Conservation (phyloP, 2,797 vertebrate species). For the Propithecus perrieri region DNA sequence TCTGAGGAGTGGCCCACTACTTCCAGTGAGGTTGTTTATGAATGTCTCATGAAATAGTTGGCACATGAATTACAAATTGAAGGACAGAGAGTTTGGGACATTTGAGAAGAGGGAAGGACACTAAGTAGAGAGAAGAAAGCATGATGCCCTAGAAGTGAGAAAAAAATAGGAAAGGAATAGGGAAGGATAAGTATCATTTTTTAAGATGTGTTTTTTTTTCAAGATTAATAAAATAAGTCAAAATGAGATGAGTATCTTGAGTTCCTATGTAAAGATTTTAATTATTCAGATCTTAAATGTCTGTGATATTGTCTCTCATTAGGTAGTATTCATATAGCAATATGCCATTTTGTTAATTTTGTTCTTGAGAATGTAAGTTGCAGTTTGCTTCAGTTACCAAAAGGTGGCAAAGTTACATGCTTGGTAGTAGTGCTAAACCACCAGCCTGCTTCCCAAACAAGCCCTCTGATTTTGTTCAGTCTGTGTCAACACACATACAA, state of each 20-base stretch:
- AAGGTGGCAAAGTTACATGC: neutral
- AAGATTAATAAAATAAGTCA: neutral
- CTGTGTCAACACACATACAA: neutral
- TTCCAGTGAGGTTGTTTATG: neutral
- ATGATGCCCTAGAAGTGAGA: neutral
- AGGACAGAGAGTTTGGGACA: neutral
- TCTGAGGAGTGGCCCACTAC: neutral
- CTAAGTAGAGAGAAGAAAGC: neutral
- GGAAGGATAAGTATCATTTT: neutral
- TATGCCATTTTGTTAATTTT: neutral
- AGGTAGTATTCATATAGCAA: neutral
- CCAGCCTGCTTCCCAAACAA: neutral
- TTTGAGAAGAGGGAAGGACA: neutral
- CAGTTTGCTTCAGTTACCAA: slow-evolving; percentile 3
- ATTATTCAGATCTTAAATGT: neutral
- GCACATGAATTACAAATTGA: neutral
- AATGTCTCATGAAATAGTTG: neutral
- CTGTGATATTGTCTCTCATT: neutral
- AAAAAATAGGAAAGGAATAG: neutral
- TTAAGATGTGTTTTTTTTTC: neutral
- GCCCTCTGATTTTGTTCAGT: neutral
- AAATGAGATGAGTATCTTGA: neutral
- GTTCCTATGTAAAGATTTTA: neutral
- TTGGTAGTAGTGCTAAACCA: neutral
- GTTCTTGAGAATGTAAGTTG: neutral